Evolutionary conservation across 2,797 vertebrate genomes (phyloP).

Genomic region (Lophotriccus pileatus): DNA sequence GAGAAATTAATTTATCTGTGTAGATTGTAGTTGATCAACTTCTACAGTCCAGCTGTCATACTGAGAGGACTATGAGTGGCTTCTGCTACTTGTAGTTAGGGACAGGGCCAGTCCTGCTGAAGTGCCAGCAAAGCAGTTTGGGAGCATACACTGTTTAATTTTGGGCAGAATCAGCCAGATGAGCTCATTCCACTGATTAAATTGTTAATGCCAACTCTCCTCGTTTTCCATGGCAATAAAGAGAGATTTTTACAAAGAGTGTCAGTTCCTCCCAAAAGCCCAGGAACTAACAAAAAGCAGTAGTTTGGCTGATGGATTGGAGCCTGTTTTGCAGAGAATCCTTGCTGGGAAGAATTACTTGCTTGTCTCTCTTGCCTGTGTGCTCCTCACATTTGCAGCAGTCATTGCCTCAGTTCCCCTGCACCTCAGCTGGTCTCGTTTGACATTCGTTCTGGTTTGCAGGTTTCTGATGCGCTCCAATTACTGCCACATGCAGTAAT

Average conservation of each 20-base stretch:
- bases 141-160: not conserved
- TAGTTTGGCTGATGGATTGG: not conserved
- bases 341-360: not conserved
- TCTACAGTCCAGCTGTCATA: not conserved
- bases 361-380: not conserved
- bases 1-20: not conserved
- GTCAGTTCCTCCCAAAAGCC: not conserved
- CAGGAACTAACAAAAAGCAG: not conserved
- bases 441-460: not conserved
- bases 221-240: not conserved
- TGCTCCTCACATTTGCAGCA: not conserved
- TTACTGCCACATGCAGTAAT: not conserved
- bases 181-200: not conserved
- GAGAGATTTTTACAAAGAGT: not conserved
- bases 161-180: not conserved
- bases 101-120: not conserved
- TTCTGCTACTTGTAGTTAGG: not conserved
- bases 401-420: not conserved
- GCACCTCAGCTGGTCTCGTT: not conserved
- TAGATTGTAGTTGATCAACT: not conserved
- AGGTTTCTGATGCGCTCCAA: not conserved
- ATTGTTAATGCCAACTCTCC: not conserved
- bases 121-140: not conserved
- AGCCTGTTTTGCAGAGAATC: not conserved
- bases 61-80: not conserved